Conservation (phyloP, 92 coral and sea anemone genomes). For the Zoanthus sociatus region DNA sequence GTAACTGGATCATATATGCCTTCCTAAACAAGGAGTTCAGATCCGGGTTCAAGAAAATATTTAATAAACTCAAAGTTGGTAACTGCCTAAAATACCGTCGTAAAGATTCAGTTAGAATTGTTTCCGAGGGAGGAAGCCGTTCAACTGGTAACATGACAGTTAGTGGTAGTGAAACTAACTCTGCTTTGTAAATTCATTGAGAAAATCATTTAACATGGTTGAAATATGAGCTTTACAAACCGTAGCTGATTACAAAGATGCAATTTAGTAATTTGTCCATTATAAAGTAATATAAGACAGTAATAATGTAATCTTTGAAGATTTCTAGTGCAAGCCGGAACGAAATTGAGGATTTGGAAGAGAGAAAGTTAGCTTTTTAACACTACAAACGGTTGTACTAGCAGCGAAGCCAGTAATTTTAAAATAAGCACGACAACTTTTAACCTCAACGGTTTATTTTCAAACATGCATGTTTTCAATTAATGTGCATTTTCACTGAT, state of each 20-base stretch:
- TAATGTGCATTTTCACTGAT: no score
- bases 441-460: no score
- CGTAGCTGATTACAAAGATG: not conserved
- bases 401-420: no score
- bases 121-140: not conserved
- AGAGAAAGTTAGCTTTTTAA: no score
- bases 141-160: not conserved
- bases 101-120: not conserved
- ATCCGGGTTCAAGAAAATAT: slow-evolving; percentile 61
- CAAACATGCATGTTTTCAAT: no score
- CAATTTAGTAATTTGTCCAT: no score
- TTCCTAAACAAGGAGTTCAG: slow-evolving; percentile 74
- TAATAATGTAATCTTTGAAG: no score
- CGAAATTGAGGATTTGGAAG: no score
- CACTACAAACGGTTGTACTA: no score
- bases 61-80: not conserved
- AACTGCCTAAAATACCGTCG: not conserved
- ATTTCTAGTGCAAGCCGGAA: no score
- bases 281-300: no score
- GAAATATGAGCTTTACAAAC: not conserved
- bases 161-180: slow-evolving; percentile 18
- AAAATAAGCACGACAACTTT: no score
- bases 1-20: slow-evolving; percentile 80
- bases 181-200: not conserved
- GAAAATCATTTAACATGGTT: not conserved